Evolutionary conservation across 2,113 vertebrate species (phyloP).

Genomic region (Enhydra lutris): DNA sequence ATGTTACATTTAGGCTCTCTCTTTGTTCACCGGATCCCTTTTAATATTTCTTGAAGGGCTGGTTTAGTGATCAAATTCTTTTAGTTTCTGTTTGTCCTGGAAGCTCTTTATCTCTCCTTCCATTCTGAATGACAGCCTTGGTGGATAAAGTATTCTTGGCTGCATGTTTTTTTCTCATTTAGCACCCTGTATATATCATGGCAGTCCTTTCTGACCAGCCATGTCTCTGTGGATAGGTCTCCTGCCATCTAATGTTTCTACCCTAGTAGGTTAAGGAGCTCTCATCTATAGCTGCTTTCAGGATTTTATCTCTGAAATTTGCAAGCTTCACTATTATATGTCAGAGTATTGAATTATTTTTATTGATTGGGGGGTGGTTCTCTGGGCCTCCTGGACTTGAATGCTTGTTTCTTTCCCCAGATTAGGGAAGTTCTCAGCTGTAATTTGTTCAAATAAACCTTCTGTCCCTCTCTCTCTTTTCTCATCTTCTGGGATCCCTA

Average conservation of each 20-base stretch:
- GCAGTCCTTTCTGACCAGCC: background rate
- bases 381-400: background rate
- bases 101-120: background rate
- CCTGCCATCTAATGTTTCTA: background rate
- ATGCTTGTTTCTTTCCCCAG: background rate
- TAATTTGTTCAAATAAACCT: background rate
- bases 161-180: background rate
- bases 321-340: background rate
- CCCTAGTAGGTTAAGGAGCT: background rate
- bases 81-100: background rate
- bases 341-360: background rate
- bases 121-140: background rate
- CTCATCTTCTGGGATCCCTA: background rate
- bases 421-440: background rate
- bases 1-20: background rate
- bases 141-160: background rate
- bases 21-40: background rate
- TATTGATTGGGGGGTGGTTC: background rate
- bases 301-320: background rate
- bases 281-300: background rate
- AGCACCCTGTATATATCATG: background rate
- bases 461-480: background rate
- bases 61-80: background rate
- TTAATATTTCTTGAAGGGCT: background rate
- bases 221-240: background rate